Percentiles rank a stretch among this genome's conserved stretches.
phyloP scores from a whole-genome alignment of 2,113 vertebrate species.

The Empidonax alnorum region DNA sequence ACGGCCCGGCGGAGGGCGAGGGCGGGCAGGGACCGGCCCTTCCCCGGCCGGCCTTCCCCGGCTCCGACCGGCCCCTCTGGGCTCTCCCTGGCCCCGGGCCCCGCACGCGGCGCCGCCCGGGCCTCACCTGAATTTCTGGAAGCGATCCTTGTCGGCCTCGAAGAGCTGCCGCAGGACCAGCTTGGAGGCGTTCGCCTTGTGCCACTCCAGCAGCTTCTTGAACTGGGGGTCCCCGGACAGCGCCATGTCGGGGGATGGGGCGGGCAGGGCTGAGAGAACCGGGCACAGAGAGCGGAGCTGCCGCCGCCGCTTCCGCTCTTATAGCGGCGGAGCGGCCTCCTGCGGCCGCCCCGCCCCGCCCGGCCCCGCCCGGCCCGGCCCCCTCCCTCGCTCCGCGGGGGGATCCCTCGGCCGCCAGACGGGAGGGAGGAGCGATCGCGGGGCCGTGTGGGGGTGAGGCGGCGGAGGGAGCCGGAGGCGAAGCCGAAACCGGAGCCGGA shows the following conservation, averaged over 20 bases:
- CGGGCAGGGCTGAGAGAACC: fast-evolving
- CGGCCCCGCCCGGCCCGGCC: background rate
- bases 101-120: background rate
- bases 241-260: conserved; percentile 66
- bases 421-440: background rate
- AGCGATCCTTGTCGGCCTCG: conserved; percentile 84
- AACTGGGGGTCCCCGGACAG: conserved; percentile 85
- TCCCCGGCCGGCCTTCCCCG: no score
- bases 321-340: background rate
- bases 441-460: fast-evolving
- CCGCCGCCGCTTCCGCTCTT: background rate
- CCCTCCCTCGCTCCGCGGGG: background rate
- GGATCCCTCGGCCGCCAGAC: background rate
- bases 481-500: background rate
- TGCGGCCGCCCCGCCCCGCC: background rate
- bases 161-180: conserved; percentile 90
- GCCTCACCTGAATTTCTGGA: conserved; percentile 87
- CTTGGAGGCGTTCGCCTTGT: conserved; percentile 75
- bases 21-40: no score
- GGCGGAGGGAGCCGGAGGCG: fast-evolving
- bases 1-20: no score
- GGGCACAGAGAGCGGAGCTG: fast-evolving
- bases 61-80: no score
- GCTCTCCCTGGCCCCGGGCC: background rate
- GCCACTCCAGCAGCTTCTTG: conserved; percentile 86